Percentiles rank a stretch among this genome's conserved stretches.
Evolutionary conservation across 2,888 invertebrate species (phyloP).

Genomic region (Oscheius sp.): DNA sequence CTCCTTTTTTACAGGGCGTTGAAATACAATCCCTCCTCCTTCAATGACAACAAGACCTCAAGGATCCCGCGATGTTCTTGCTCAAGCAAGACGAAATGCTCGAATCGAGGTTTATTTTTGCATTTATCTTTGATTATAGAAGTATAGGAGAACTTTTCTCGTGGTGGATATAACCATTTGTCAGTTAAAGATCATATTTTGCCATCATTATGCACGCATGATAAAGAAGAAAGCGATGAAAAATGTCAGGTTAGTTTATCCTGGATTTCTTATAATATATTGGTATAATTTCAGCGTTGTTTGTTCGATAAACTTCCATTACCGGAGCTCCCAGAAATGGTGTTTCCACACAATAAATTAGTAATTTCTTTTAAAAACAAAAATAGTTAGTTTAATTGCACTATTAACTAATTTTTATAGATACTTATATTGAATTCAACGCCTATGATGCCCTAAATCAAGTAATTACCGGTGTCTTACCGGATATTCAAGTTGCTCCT

Average conservation of each 20-base stretch:
- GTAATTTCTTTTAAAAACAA: slow-evolving; percentile 73
- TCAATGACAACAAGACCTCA: background rate
- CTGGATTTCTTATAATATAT: too few relatives aligned
- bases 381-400: slow-evolving; percentile 12
- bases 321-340: slow-evolving; percentile 86
- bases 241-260: slow-evolving; percentile 41
- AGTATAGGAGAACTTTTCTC: slow-evolving; percentile 21
- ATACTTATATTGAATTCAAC: slow-evolving; percentile 83
- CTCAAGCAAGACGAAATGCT: slow-evolving; percentile 12
- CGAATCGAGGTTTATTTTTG: background rate
- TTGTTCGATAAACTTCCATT: slow-evolving; percentile 51
- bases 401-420: slow-evolving; percentile 51
- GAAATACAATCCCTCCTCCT: too few relatives aligned
- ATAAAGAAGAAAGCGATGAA: slow-evolving; percentile 9
- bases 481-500: slow-evolving; percentile 64
- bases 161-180: slow-evolving; percentile 39
- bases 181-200: slow-evolving; percentile 54
- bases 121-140: background rate
- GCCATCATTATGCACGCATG: slow-evolving; percentile 51
- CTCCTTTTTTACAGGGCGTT: too few relatives aligned
- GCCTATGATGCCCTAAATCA: slow-evolving; percentile 87
- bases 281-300: slow-evolving; percentile 61
- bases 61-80: background rate
- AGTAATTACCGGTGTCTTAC: slow-evolving; percentile 75
- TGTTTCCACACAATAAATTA: slow-evolving; percentile 89